Evolutionary conservation across 2,888 invertebrate genomes (phyloP).

Genomic region (Elmis aenea): DNA sequence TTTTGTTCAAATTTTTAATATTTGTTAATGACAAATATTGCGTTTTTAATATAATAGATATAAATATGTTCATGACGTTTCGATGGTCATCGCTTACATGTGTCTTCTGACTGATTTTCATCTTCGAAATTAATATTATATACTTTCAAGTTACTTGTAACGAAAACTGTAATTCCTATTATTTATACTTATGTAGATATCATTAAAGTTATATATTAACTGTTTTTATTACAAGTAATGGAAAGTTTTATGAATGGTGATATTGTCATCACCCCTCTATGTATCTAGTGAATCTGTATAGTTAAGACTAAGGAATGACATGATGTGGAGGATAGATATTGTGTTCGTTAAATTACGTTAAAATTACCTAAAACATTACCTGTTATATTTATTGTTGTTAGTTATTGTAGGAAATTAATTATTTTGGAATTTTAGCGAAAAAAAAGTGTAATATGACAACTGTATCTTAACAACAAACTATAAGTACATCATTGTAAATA

Average conservation of each 20-base stretch:
- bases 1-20: conserved; percentile 5
- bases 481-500: too few species aligned
- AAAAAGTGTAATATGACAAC: too few species aligned
- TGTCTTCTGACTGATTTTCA: conserved; percentile 15
- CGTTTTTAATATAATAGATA: conserved; percentile 8
- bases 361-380: conserved; percentile 21
- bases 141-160: conserved; percentile 24
- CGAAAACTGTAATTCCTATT: conserved; percentile 11
- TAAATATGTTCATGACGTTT: conserved; percentile 2
- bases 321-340: conserved; percentile 19
- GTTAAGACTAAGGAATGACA: conserved; percentile 16
- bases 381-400: conserved; percentile 28
- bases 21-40: conserved; percentile 12
- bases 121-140: conserved; percentile 9
- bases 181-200: conserved; percentile 7
- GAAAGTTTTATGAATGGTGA: conserved; percentile 22
- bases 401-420: conserved; percentile 20
- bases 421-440: too few species aligned
- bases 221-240: conserved; percentile 23
- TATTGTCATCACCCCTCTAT: conserved; percentile 24
- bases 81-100: conserved; percentile 7
- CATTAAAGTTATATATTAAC: conserved; percentile 2
- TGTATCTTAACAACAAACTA: too few species aligned
- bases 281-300: conserved; percentile 18
- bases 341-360: conserved; percentile 25